A percentile compares a stretch with the other conserved stretches of the same genome.
Conservation (phyloP, 2,797 vertebrate genomes). For the Diceros bicornis region DNA sequence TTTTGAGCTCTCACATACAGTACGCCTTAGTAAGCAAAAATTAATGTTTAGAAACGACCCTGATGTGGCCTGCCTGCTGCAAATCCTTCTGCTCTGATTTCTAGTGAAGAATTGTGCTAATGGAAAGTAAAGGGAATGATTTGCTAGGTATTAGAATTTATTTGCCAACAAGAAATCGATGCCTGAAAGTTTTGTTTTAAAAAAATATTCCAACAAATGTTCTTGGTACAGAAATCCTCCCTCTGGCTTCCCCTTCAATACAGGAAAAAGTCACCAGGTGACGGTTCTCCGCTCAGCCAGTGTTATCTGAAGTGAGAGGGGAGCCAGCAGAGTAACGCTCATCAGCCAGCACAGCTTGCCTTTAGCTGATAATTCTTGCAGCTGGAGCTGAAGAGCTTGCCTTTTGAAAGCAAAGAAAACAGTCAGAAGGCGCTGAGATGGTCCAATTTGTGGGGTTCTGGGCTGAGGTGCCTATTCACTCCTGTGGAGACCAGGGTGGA, state of each 20-base stretch:
- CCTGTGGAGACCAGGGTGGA: background rate
- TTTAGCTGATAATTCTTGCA: slow-evolving; percentile 56
- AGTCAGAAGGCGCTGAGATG: background rate
- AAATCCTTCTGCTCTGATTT: slow-evolving; percentile 66
- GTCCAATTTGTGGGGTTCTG: slow-evolving; percentile 40
- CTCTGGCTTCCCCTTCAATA: slow-evolving; percentile 25
- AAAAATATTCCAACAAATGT: background rate
- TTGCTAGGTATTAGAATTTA: slow-evolving; percentile 57
- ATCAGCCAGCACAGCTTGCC: slow-evolving; percentile 62
- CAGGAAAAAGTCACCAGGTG: background rate
- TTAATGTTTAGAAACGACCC: slow-evolving; percentile 28
- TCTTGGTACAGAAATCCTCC: slow-evolving; percentile 29
- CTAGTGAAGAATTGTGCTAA: slow-evolving; percentile 29
- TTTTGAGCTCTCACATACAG: slow-evolving; percentile 50
- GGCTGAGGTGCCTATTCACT: slow-evolving; percentile 29
- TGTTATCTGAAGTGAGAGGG: slow-evolving; percentile 9
- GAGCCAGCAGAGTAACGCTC: background rate
- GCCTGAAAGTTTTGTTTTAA: slow-evolving; percentile 46
- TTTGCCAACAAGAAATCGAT: slow-evolving; percentile 57
- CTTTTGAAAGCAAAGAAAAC: slow-evolving; percentile 72
- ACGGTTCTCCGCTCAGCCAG: background rate
- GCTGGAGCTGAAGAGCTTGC: slow-evolving; percentile 34
- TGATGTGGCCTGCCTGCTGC: slow-evolving; percentile 9
- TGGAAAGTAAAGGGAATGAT: slow-evolving; percentile 45
- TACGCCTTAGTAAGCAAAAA: slow-evolving; percentile 52